Evolutionary conservation across 2,113 vertebrate genomes (phyloP).

Genomic region (Paralichthys olivaceus): DNA sequence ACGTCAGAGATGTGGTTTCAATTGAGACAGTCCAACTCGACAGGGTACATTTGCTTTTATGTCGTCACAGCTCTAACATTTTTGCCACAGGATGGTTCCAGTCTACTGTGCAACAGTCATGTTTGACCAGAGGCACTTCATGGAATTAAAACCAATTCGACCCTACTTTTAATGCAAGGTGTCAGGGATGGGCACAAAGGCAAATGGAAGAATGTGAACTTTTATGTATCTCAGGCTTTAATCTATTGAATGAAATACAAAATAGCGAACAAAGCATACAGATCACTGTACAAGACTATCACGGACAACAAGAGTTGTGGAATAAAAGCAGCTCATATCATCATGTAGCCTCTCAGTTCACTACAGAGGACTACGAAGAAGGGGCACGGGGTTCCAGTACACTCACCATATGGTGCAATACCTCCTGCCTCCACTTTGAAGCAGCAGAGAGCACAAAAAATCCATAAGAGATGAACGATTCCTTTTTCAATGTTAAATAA

Average conservation of each 20-base stretch:
- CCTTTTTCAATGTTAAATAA: slow-evolving; percentile 43
- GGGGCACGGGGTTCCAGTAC: background rate
- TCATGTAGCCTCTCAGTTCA: slow-evolving; percentile 16
- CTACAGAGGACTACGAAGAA: slow-evolving; percentile 34
- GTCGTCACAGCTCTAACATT: background rate
- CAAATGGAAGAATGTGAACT: background rate
- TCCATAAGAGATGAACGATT: slow-evolving; percentile 53
- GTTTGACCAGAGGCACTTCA: slow-evolving; percentile 8
- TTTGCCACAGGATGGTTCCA: slow-evolving; percentile 5
- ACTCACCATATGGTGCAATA: slow-evolving; percentile 84
- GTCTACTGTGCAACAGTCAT: background rate
- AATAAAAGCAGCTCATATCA: slow-evolving; percentile 14
- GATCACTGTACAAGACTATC: slow-evolving; percentile 6
- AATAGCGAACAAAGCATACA: slow-evolving; percentile 3
- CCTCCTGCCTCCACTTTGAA: slow-evolving; percentile 81
- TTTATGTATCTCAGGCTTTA: background rate
- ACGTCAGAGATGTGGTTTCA: background rate
- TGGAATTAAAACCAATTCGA: background rate
- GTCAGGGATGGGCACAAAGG: background rate
- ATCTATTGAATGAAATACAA: background rate
- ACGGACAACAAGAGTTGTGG: background rate
- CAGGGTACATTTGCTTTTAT: slow-evolving; percentile 8
- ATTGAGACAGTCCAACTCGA: background rate
- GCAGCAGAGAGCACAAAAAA: slow-evolving; percentile 82
- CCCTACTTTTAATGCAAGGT: background rate